phyloP scores from a whole-genome alignment of 2,888 invertebrate genomes.

The Athalia circularis region DNA sequence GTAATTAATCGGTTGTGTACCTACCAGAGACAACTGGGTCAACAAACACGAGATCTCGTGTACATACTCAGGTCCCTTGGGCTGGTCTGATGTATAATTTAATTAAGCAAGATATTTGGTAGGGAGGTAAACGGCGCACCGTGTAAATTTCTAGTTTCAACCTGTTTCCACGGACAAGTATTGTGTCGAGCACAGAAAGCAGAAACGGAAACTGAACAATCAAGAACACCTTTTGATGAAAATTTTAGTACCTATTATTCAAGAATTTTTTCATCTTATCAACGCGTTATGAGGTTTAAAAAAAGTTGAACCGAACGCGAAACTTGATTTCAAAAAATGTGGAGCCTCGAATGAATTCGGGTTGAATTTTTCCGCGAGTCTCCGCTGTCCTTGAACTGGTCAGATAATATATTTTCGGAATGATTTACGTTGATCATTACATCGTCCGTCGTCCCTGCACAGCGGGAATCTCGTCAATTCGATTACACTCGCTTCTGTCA shows the following conservation, averaged over 20 bases:
- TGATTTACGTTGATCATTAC: not conserved
- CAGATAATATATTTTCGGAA: not conserved
- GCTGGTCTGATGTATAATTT: slow-evolving; percentile 40
- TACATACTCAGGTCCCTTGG: slow-evolving; percentile 20
- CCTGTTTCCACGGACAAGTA: slow-evolving; percentile 18
- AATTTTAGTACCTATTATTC: not conserved
- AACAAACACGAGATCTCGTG: slow-evolving; percentile 40
- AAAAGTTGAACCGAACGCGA: too few species aligned
- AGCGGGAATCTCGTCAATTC: slow-evolving; percentile 2
- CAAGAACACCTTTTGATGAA: not conserved
- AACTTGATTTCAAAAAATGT: not conserved
- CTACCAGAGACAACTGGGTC: slow-evolving; percentile 36
- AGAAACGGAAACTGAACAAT: slow-evolving; percentile 1
- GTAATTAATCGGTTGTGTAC: slow-evolving; percentile 39
- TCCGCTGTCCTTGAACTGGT: too few species aligned
- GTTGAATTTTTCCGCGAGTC: not conserved
- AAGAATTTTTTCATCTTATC: not conserved
- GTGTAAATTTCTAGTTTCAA: slow-evolving; percentile 32
- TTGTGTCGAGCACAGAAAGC: not conserved
- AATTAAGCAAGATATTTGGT: slow-evolving; percentile 30
- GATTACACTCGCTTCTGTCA: slow-evolving; percentile 13
- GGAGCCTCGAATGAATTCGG: not conserved
- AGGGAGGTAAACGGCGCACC: not conserved
- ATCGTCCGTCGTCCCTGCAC: not conserved
- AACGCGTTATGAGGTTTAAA: not conserved